Percentiles rank a stretch among this genome's conserved stretches.
Evolutionary conservation across 2,888 invertebrate genomes (phyloP).

Genomic region (Pycnomerus fuliginosus): DNA sequence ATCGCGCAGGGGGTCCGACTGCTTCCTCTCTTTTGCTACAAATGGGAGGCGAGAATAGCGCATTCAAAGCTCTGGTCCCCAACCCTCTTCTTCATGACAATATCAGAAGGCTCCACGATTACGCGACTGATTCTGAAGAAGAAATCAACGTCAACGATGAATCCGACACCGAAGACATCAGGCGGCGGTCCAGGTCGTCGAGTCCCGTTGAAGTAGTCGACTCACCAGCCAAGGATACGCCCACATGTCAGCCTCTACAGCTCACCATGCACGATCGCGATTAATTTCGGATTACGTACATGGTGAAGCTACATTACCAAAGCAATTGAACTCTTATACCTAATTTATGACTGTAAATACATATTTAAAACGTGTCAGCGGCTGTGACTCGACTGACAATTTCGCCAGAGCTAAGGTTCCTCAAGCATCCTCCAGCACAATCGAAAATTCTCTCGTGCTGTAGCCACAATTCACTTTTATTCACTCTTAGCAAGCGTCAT

Average conservation of each 20-base stretch:
- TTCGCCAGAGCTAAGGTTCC: conserved; percentile 22
- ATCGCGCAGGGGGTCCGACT: conserved; percentile 48
- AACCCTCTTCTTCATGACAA: conserved; percentile 61
- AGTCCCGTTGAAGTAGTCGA: conserved; percentile 55
- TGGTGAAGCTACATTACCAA: conserved; percentile 32
- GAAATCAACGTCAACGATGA: conserved; percentile 86
- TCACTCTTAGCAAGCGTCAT: too few relatives aligned
- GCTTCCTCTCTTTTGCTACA: conserved; percentile 51
- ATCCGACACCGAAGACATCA: conserved; percentile 63
- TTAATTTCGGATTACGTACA: conserved; percentile 32
- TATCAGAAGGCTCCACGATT: conserved; percentile 55
- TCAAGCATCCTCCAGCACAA: conserved; percentile 3
- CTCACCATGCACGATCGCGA: conserved; percentile 72
- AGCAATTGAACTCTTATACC: conserved; percentile 27
- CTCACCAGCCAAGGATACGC: conserved; percentile 40
- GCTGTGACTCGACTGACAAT: conserved; percentile 38
- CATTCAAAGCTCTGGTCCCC: conserved; percentile 75
- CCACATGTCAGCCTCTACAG: conserved; percentile 64
- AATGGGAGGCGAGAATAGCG: conserved; percentile 91
- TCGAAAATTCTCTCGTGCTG: too few relatives aligned
- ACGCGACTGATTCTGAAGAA: conserved; percentile 66
- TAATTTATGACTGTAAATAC: conserved; percentile 26
- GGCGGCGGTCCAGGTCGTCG: conserved; percentile 54
- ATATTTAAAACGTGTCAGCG: conserved; percentile 38
- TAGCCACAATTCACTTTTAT: too few relatives aligned